phyloP scores from a whole-genome alignment of 2,888 invertebrate genomes.

The Psylliodes chrysocephalus region DNA sequence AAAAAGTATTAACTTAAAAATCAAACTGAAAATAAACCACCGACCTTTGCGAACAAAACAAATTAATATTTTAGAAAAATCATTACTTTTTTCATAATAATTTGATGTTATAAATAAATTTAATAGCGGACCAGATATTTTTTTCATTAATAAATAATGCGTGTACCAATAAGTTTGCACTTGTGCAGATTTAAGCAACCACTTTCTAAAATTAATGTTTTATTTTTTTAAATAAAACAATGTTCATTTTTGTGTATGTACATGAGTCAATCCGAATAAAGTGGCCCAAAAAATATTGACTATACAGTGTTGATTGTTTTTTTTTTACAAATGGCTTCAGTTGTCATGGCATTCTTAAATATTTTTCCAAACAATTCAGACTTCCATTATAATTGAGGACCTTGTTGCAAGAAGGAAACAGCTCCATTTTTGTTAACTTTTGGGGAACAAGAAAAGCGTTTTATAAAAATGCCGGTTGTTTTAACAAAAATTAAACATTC shows the following conservation, averaged over 20 bases:
- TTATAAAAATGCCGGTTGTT: too few species aligned
- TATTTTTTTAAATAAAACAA: neutral
- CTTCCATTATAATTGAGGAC: too few species aligned
- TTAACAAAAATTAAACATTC: too few species aligned
- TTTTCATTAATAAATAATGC: neutral
- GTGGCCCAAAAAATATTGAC: neutral
- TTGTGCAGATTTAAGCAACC: neutral
- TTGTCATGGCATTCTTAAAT: too few species aligned
- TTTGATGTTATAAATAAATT: neutral
- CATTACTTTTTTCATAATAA: neutral
- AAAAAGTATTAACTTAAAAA: too few species aligned
- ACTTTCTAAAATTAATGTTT: neutral
- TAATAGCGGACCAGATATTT: neutral
- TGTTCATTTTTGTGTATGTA: conserved; percentile 1
- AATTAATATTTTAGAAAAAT: conserved; percentile 14
- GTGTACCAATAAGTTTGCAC: neutral
- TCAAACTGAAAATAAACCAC: neutral
- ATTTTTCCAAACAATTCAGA: too few species aligned
- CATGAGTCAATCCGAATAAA: too few species aligned
- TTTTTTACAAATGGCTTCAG: too few species aligned
- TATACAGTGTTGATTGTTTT: too few species aligned
- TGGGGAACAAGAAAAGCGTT: too few species aligned
- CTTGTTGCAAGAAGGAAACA: too few species aligned
- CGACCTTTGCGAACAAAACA: neutral
- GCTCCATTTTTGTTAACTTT: too few species aligned